Conservation (phyloP, 1,140 invertebrate species). For the Leguminivora glycinivorella region DNA sequence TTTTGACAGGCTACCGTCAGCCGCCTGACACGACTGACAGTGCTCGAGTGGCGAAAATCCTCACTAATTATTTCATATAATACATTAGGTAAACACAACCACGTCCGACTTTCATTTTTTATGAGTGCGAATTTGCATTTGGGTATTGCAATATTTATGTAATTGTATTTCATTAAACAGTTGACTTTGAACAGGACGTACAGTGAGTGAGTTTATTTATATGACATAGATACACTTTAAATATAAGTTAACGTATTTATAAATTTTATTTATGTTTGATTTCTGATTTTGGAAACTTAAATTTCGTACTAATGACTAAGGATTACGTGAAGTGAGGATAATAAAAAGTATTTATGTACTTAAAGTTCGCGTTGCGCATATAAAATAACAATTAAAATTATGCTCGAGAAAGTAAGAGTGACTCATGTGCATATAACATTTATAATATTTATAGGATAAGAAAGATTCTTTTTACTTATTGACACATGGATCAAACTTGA, state of each 20-base stretch:
- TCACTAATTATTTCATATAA: conserved; percentile 61
- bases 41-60: conserved; percentile 54
- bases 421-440: background rate
- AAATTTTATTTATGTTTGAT: background rate
- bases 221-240: background rate
- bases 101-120: conserved; percentile 65
- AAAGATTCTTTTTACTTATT: too few relatives aligned
- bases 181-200: conserved; percentile 19
- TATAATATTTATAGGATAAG: too few relatives aligned
- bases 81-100: conserved; percentile 37
- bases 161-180: conserved; percentile 24
- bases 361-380: background rate
- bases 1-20: conserved; percentile 61
- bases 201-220: background rate
- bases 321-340: background rate
- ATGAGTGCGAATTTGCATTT: conserved; percentile 50
- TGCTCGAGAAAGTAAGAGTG: background rate
- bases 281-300: background rate
- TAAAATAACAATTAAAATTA: background rate
- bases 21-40: conserved; percentile 45
- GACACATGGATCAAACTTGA: too few relatives aligned
- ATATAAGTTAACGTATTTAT: background rate
- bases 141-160: conserved; percentile 28
- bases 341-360: background rate
- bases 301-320: background rate